A percentile compares a stretch with the other conserved stretches of the same genome.
These are phyloP conservation scores for Chaetodon trifasciatus DNA, from an alignment of 2,797 vertebrate species.

Conservation along the genomic window DNA sequence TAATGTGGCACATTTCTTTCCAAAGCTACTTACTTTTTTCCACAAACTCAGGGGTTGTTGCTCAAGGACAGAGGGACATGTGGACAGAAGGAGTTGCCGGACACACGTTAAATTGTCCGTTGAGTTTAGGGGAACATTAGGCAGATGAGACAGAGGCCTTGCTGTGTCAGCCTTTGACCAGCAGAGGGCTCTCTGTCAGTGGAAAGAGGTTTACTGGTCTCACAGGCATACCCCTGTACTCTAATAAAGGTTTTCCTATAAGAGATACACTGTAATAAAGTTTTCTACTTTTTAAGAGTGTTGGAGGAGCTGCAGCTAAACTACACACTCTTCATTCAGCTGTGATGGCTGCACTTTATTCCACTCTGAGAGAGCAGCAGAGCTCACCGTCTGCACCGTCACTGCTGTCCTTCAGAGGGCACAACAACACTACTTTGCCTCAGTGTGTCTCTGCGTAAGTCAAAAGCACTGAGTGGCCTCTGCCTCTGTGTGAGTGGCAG, in stretches of 20 bases:
- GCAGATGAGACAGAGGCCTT: background rate
- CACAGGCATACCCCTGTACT: background rate
- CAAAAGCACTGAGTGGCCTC: background rate
- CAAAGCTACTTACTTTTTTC: background rate
- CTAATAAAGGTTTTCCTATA: slow-evolving; percentile 29
- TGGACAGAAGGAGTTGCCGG: no score
- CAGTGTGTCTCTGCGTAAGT: accelerated
- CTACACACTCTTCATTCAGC: slow-evolving; percentile 10
- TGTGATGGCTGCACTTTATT: slow-evolving; percentile 5
- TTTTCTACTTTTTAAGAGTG: slow-evolving; percentile 34
- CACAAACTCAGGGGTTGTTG: background rate
- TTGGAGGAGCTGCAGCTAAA: background rate
- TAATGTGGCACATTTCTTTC: background rate
- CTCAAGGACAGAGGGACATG: no score
- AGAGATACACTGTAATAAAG: slow-evolving; percentile 25
- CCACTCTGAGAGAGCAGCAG: background rate
- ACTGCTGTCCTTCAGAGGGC: slow-evolving; percentile 61
- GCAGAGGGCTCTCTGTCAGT: slow-evolving; percentile 49
- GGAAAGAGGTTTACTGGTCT: slow-evolving; percentile 18
- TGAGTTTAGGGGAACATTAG: background rate
- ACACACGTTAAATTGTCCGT: background rate
- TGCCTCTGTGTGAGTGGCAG: background rate
- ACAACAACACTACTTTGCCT: slow-evolving; percentile 30
- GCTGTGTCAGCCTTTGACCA: slow-evolving; percentile 35
- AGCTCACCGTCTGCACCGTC: slow-evolving; percentile 11